These are phyloP conservation scores for Nomada hirtipes DNA, from an alignment of 2,888 invertebrate genomes.

Conservation along the genomic window DNA sequence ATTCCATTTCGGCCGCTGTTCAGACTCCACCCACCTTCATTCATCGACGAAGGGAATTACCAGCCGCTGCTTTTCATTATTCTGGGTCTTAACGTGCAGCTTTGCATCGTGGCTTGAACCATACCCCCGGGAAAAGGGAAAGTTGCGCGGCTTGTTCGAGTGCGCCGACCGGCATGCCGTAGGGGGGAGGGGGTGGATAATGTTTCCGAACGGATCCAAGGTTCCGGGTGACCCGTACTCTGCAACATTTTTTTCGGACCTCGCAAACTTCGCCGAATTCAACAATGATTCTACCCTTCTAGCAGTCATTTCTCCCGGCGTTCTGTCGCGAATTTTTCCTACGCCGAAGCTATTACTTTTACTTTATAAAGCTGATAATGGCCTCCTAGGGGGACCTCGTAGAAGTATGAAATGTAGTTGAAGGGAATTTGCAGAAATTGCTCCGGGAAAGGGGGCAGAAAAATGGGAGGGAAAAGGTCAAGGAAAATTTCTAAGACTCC, in stretches of 20 bases:
- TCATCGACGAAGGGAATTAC: constrained; percentile 64
- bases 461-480: background rate
- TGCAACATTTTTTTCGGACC: constrained; percentile 7
- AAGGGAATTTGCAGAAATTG: no score
- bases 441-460: background rate
- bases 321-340: no score
- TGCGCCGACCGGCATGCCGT: background rate
- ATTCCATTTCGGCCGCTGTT: constrained; percentile 67
- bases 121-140: constrained; percentile 54
- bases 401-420: no score
- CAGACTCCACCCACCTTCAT: constrained; percentile 70
- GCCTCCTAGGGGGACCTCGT: no score
- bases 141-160: constrained; percentile 46
- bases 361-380: no score
- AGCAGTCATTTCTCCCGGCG: no score
- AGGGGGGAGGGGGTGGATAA: background rate
- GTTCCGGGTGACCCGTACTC: background rate
- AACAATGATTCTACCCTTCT: no score
- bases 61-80: constrained; percentile 61
- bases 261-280: no score
- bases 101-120: constrained; percentile 41
- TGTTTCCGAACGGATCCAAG: constrained; percentile 16
- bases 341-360: no score
- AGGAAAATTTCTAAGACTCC: background rate
- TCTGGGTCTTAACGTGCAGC: constrained; percentile 47